These are phyloP conservation scores for Virgularia gustaviana DNA, from an alignment of 92 coral and sea anemone species.

Conservation along the genomic window DNA sequence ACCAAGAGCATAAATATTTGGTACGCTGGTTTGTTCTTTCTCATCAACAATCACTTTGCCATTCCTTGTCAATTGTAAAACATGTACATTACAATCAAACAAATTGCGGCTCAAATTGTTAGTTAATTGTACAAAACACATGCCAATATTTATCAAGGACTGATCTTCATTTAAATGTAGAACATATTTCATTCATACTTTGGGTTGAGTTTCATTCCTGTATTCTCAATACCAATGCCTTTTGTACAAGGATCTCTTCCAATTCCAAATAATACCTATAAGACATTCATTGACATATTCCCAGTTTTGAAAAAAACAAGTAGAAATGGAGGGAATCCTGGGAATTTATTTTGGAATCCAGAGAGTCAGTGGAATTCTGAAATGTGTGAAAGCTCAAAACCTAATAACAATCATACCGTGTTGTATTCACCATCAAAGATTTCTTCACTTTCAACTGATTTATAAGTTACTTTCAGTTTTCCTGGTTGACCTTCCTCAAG, in stretches of 20 bases:
- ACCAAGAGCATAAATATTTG: constrained; percentile 84
- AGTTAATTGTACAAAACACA: not conserved
- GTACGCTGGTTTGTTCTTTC: constrained; percentile 75
- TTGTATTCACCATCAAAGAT: constrained; percentile 76
- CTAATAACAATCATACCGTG: constrained; percentile 53
- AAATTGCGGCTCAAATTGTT: too few relatives aligned
- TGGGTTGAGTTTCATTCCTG: constrained; percentile 73
- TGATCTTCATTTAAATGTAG: too few relatives aligned
- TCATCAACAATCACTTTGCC: constrained; percentile 76
- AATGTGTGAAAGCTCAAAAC: too few relatives aligned
- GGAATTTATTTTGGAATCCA: too few relatives aligned
- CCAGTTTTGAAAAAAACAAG: not conserved
- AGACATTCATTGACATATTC: not conserved
- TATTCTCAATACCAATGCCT: constrained; percentile 86
- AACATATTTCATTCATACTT: constrained; percentile 71
- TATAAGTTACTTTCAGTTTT: constrained; percentile 75
- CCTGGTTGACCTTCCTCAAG: constrained; percentile 89
- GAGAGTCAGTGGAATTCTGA: too few relatives aligned
- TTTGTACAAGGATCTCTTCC: constrained; percentile 91
- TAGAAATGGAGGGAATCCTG: too few relatives aligned
- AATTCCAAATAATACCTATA: constrained; percentile 82
- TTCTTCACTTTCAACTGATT: constrained; percentile 68
- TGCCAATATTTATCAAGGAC: not conserved
- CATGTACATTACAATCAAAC: not conserved
- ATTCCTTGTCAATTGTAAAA: constrained; percentile 66